These are phyloP conservation scores for Helicoverpa zea DNA, from an alignment of 1,140 invertebrate species.

Conservation along the genomic window DNA sequence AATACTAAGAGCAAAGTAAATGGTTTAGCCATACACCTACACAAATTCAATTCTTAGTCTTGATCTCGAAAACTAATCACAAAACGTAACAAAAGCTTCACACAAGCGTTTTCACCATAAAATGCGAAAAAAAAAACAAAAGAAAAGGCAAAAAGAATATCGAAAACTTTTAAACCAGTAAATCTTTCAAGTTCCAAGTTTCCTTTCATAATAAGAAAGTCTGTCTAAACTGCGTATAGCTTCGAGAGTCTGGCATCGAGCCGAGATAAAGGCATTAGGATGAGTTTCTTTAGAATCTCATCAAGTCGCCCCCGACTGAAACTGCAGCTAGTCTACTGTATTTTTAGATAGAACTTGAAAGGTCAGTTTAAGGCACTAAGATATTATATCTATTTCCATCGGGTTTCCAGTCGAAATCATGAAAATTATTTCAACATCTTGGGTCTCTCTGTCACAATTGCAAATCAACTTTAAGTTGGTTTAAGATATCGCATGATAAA, in stretches of 20 bases:
- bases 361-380: slow-evolving; percentile 2
- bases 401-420: neutral
- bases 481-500: too few relatives aligned
- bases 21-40: too few relatives aligned
- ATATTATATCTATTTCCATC: neutral
- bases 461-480: too few relatives aligned
- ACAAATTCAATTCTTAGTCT: too few relatives aligned
- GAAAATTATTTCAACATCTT: neutral
- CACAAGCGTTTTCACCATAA: too few relatives aligned
- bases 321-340: slow-evolving; percentile 4
- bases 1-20: too few relatives aligned
- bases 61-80: too few relatives aligned
- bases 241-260: slow-evolving; percentile 19
- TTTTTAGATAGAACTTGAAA: slow-evolving; percentile 30
- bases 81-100: too few relatives aligned
- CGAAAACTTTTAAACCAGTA: neutral
- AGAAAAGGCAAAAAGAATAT: neutral
- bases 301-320: neutral
- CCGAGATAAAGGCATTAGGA: slow-evolving; percentile 22
- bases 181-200: neutral
- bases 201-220: neutral
- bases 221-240: neutral
- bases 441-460: neutral
- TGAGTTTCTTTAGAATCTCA: slow-evolving; percentile 1
- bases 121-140: neutral